A percentile compares a stretch with the other conserved stretches of the same genome.
phyloP scores from a whole-genome alignment of 2,113 vertebrate species.

The Gambusia affinis region DNA sequence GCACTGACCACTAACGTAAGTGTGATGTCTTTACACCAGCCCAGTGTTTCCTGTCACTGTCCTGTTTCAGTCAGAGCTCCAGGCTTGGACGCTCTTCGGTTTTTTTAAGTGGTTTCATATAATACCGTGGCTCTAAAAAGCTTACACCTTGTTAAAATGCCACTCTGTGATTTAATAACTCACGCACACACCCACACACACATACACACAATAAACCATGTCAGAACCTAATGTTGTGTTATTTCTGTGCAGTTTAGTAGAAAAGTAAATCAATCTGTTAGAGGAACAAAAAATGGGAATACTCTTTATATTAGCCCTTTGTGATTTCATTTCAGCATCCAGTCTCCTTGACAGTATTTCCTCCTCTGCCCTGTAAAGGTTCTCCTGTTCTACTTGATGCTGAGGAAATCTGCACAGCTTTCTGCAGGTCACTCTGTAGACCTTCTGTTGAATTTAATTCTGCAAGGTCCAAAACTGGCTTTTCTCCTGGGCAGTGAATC shows the following conservation, averaged over 20 bases:
- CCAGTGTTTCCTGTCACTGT: neutral
- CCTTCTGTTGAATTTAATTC: neutral
- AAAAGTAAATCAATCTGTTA: neutral
- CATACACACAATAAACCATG: too few relatives aligned
- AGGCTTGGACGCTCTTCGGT: neutral
- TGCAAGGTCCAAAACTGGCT: neutral
- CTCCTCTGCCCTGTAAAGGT: neutral
- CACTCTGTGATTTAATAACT: too few relatives aligned
- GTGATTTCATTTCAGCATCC: neutral
- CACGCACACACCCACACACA: too few relatives aligned
- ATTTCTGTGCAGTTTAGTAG: neutral
- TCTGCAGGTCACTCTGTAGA: neutral
- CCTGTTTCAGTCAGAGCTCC: neutral
- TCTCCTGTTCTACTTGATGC: neutral
- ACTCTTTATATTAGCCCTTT: neutral
- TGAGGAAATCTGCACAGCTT: neutral
- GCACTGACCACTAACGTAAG: slow-evolving; percentile 80
- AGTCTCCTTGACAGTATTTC: neutral
- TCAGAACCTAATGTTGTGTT: too few relatives aligned
- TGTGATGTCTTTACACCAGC: slow-evolving; percentile 28
- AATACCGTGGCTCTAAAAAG: too few relatives aligned
- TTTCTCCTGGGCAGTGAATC: neutral
- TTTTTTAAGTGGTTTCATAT: neutral
- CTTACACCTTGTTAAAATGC: too few relatives aligned
- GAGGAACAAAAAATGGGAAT: neutral